Conservation (phyloP, 2,888 invertebrate genomes). For the Dryococelus australis region DNA sequence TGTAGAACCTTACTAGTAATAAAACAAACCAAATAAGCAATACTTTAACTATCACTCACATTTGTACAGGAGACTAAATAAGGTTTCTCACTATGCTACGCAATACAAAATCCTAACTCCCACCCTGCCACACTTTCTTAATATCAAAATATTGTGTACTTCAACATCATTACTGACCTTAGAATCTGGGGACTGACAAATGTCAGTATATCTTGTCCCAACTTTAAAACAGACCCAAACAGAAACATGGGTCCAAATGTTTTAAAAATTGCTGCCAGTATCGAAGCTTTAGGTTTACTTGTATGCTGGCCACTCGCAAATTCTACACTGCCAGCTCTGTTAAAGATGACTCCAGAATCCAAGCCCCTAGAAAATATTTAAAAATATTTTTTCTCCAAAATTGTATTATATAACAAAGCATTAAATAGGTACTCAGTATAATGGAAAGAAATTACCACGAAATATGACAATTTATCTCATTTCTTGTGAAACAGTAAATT, state of each 20-base stretch:
- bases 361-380: constrained; percentile 53
- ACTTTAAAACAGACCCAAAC: constrained; percentile 84
- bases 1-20: too few relatives aligned
- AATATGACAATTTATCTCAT: too few relatives aligned
- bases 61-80: too few relatives aligned
- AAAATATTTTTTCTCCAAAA: neutral
- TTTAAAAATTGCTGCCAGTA: constrained; percentile 82
- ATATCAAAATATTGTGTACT: neutral
- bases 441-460: too few relatives aligned
- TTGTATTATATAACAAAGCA: too few relatives aligned
- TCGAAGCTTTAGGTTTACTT: constrained; percentile 78
- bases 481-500: too few relatives aligned
- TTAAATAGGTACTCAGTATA: too few relatives aligned
- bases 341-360: constrained; percentile 70
- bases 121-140: too few relatives aligned
- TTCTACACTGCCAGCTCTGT: constrained; percentile 75
- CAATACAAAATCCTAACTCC: too few relatives aligned
- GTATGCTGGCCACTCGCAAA: constrained; percentile 59
- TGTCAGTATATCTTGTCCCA: constrained; percentile 82
- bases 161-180: constrained; percentile 65
- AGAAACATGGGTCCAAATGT: constrained; percentile 89
- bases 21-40: too few relatives aligned
- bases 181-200: constrained; percentile 92
- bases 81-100: too few relatives aligned
- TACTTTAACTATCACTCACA: too few relatives aligned